Evolutionary conservation across 2,113 vertebrate genomes (phyloP).

Genomic region (Rattus rattus): DNA sequence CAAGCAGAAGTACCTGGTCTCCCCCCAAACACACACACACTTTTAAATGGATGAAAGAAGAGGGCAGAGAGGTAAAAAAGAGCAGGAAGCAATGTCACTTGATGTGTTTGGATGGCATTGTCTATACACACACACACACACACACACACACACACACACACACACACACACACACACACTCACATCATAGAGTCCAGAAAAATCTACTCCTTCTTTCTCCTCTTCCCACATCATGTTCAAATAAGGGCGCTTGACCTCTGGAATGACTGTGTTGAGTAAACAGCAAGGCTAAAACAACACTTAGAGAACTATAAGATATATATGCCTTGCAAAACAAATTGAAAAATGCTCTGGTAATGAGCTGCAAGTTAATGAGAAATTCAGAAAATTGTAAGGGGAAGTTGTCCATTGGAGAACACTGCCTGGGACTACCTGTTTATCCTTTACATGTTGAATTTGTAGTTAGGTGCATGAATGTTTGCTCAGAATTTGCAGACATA

Average conservation of each 20-base stretch:
- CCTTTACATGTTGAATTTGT: not conserved
- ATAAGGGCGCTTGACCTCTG: not conserved
- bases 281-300: not conserved
- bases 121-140: too few relatives aligned
- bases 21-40: too few relatives aligned
- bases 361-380: not conserved
- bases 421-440: not conserved
- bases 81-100: not conserved
- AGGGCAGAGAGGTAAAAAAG: not conserved
- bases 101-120: not conserved
- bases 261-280: not conserved
- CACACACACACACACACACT: not conserved
- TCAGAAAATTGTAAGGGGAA: not conserved
- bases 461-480: not conserved
- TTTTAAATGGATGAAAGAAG: not conserved
- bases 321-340: not conserved
- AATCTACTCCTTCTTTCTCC: not conserved
- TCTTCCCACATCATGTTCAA: not conserved
- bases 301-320: not conserved
- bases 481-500: not conserved
- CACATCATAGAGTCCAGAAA: not conserved
- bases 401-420: not conserved
- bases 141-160: not conserved
- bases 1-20: not conserved
- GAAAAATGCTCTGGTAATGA: not conserved